Evolutionary conservation across 1,140 invertebrate species (phyloP), one percentile per base, ranked within the genome.

Genomic region (Tetramorium simillimum): DNA sequence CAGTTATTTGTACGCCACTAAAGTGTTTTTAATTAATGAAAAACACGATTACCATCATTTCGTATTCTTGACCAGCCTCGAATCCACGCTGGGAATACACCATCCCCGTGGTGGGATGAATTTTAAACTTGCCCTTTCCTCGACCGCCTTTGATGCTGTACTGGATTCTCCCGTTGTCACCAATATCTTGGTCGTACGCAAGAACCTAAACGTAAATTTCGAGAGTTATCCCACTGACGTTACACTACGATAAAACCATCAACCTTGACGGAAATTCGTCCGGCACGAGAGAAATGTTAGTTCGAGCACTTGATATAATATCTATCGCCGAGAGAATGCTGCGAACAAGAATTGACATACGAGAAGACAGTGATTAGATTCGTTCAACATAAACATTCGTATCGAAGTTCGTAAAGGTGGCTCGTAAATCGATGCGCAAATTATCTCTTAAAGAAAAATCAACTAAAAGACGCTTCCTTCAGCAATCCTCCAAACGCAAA

Each of bases 151-250:
- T 98, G n/a, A 98, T 97, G 85, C 96, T 97, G 95, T 98, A 98
- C 43, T 96, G 96, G 77, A 99, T 96, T 75, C 97, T 96, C 49
- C 97, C 98, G 95, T 99, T 99, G 65, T 96, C 96, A 3, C 97
- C 98, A 72, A 96, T 96, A 94, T 99, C 99, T 91, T 96, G 95
- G 93, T 99, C 98, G 72, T 97, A 96, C 4, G 98, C 98, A 51
- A 98, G 96, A 69, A 99, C 98, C 98, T 99, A 93, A 46, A 78
- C 86, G 87, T 63, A 82, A 85, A 87, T 43, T 86, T 78, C 56
- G 6, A 77, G 5, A 82, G 10, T 88, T 28, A 85, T 14, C 46
- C 21, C 53, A 1, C 21, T 43, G 14, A 43, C 9, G 16, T 14
- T n/a, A 14, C 12, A 16, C 49, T 43, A 63, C 16, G 10, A 24